Evolutionary conservation across 2,888 invertebrate species (phyloP).

Genomic region (Orthosia cruda): DNA sequence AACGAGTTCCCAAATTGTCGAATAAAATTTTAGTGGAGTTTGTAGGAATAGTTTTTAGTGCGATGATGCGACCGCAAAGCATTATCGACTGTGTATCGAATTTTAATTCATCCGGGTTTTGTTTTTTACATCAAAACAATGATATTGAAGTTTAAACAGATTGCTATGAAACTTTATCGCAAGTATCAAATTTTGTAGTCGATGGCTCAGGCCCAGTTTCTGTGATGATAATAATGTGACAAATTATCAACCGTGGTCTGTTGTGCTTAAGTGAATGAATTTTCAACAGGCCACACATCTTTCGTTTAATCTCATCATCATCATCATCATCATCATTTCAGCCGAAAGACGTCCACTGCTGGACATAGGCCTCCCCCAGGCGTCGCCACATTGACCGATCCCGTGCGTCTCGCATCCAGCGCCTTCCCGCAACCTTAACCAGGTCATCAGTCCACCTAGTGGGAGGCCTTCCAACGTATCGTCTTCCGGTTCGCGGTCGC

Average conservation of each 20-base stretch:
- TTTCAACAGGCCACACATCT: not conserved
- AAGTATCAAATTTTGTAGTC: no score
- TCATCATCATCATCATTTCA: no score
- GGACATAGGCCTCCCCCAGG: no score
- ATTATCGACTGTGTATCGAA: slow-evolving; percentile 20
- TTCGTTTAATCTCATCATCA: not conserved
- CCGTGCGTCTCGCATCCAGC: no score
- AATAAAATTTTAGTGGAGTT: slow-evolving; percentile 52
- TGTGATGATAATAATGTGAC: not conserved
- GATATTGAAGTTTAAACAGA: not conserved
- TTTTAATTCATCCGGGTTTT: slow-evolving; percentile 7
- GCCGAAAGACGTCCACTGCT: no score
- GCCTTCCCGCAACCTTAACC: no score
- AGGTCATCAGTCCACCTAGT: no score
- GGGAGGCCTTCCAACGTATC: no score
- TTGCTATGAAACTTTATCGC: not conserved
- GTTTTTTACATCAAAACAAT: not conserved
- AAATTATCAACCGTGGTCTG: no score
- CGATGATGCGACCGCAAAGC: slow-evolving; percentile 24
- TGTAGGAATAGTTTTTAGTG: slow-evolving; percentile 41
- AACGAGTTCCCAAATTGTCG: slow-evolving; percentile 44
- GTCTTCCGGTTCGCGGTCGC: no score
- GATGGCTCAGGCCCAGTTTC: not conserved
- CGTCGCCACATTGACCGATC: no score
- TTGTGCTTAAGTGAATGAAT: not conserved